These are phyloP conservation scores for Cancer borealis DNA, from an alignment of 2,888 invertebrate species.

Conservation along the genomic window DNA sequence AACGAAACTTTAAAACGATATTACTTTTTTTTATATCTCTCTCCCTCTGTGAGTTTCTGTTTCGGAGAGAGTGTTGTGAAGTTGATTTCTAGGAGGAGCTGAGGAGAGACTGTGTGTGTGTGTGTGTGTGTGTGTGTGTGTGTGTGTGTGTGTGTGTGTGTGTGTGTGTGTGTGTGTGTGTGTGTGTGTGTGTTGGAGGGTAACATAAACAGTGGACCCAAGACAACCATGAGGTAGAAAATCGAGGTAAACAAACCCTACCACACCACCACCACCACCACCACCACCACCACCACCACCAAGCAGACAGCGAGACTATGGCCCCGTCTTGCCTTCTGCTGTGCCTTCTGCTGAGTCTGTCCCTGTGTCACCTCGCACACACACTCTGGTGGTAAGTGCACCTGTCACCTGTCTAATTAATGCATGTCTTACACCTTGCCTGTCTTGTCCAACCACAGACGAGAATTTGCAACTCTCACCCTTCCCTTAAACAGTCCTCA, in stretches of 20 bases:
- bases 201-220: neutral
- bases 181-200: neutral
- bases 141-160: slow-evolving; percentile 5
- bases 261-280: neutral
- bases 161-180: slow-evolving; percentile 31
- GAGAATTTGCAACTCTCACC: neutral
- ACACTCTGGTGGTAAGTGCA: neutral
- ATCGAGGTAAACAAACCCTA: neutral
- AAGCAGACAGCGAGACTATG: neutral
- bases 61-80: no score
- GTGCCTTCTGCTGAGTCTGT: neutral
- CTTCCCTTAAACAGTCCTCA: neutral
- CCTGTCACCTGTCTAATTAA: neutral
- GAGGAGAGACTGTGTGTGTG: neutral
- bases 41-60: neutral
- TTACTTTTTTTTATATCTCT: neutral
- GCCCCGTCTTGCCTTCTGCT: neutral
- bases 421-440: neutral
- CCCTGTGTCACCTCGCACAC: slow-evolving; percentile 27
- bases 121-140: neutral
- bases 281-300: neutral
- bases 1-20: neutral
- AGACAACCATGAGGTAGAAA: slow-evolving; percentile 14
- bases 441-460: neutral
- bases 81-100: neutral